Percentiles rank a stretch among this genome's conserved stretches.
Evolutionary conservation across 2,797 vertebrate genomes (phyloP).

Genomic region (Streptopelia turtur): DNA sequence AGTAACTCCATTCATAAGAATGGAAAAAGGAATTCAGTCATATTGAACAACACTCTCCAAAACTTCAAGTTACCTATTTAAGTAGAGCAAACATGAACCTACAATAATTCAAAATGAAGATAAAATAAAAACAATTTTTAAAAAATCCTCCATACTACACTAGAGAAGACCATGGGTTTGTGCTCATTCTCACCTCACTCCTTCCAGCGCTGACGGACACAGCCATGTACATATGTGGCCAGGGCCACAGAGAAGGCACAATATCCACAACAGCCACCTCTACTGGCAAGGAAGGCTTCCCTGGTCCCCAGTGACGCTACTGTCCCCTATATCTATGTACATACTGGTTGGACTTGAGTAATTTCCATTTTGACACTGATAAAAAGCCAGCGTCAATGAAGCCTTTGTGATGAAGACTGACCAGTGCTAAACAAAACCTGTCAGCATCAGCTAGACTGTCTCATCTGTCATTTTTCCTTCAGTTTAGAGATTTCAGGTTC

Average conservation of each 20-base stretch:
- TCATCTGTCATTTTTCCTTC: not conserved
- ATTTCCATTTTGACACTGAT: conserved; percentile 76
- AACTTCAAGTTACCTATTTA: not conserved
- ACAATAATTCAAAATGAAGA: not conserved
- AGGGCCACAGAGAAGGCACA: not conserved
- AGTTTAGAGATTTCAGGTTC: not conserved
- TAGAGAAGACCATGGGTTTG: not conserved
- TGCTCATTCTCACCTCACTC: not conserved
- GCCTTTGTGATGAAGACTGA: conserved; percentile 84
- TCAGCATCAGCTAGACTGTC: not conserved
- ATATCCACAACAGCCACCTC: conserved; percentile 76
- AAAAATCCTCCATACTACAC: not conserved
- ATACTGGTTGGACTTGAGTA: conserved; percentile 70
- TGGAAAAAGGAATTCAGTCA: not conserved
- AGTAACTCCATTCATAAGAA: not conserved
- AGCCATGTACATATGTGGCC: not conserved
- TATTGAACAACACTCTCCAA: not conserved
- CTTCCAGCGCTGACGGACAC: not conserved
- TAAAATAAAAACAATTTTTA: not conserved
- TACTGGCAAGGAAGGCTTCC: conserved; percentile 82
- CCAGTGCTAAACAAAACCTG: conserved; percentile 50
- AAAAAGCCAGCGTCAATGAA: conserved; percentile 79
- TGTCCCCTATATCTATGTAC: conserved; percentile 76
- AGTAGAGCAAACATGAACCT: not conserved
- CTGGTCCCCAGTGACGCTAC: conserved; percentile 73